These are phyloP conservation scores for Indri indri DNA, from an alignment of 2,113 vertebrate genomes.

Conservation along the genomic window DNA sequence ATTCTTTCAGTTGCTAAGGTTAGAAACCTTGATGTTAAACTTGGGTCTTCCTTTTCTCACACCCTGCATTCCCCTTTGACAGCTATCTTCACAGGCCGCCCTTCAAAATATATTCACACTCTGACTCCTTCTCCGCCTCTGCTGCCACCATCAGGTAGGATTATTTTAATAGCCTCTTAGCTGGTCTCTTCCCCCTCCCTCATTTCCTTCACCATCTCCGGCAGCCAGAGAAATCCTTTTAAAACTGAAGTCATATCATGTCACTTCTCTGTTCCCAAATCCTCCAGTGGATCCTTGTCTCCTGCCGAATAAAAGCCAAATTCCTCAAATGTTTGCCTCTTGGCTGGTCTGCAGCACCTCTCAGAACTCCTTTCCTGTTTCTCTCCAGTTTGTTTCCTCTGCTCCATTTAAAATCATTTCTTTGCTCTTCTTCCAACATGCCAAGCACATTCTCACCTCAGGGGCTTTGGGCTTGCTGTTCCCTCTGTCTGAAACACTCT, in stretches of 20 bases:
- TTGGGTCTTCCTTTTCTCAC: not conserved
- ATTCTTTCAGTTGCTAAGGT: not conserved
- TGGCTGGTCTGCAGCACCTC: not conserved
- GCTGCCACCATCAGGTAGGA: not conserved
- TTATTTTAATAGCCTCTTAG: not conserved
- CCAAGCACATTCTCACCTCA: not conserved
- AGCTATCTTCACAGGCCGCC: not conserved
- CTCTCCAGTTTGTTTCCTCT: not conserved
- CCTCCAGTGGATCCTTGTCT: not conserved
- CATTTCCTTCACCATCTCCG: not conserved
- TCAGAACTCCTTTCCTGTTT: not conserved
- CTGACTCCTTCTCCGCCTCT: not conserved
- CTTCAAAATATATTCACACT: not conserved
- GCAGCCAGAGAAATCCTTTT: not conserved
- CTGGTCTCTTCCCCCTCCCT: not conserved
- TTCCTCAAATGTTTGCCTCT: not conserved
- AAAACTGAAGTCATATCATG: not conserved
- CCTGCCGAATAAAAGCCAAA: not conserved
- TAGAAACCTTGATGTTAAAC: not conserved
- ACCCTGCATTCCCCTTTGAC: not conserved
- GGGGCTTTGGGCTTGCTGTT: not conserved
- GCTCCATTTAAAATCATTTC: not conserved
- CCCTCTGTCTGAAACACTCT: not conserved
- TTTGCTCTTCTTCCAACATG: not conserved
- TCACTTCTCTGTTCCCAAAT: not conserved